Evolutionary conservation across 2,797 vertebrate genomes (phyloP), one percentile per base, ranked within the genome.

Genomic region (Naso thynnoides): DNA sequence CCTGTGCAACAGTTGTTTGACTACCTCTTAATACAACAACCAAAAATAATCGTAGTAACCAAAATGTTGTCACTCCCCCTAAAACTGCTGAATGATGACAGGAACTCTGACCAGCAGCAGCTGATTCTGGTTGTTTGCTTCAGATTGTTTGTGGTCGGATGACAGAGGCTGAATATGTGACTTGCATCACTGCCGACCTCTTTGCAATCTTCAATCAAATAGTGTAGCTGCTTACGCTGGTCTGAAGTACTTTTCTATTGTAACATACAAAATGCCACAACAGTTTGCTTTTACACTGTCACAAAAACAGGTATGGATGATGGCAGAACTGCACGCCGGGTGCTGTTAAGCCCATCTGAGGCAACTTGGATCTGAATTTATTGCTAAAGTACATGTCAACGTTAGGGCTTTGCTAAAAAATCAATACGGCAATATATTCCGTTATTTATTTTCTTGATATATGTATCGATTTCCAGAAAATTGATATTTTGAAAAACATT

Each of bases 1-100:
- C 9, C 2, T 5, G 5, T 33, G 31, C 31, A 55, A 62, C 38
- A 24, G 42, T 41, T 64, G 50, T 78, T 61, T 73, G 19, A 73
- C 53, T 70, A 38, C 15, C 44, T 31, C 2, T 50, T 52, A 58
- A 55, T 6, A 61, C 55, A 33, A 55, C 18, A 52, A 49, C 15
- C 41, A 53, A 47, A 80, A 26, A 14, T 14, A 54, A 61, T 41
- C 15, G 1, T 1, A 27, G n/a, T 10, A 69, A 38, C 0, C 6
- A 52, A 36, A 9, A 23, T 31, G 49, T 6, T 23, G 14, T 39
- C 21, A n/a, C 41, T n/a, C n/a, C n/a, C n/a, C n/a, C n/a, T n/a
- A n/a, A n/a, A n/a, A 36, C 48, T 56, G 38, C 48, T 42, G 16
- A 54, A 15, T 45, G 36, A 39, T 47, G 6, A 18, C 11, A 47